Evolutionary conservation across 37 sponge, comb jelly and placozoan species (phyloP), one percentile per base, ranked within the genome.

Genomic region (Petrosia ficiformis): DNA sequence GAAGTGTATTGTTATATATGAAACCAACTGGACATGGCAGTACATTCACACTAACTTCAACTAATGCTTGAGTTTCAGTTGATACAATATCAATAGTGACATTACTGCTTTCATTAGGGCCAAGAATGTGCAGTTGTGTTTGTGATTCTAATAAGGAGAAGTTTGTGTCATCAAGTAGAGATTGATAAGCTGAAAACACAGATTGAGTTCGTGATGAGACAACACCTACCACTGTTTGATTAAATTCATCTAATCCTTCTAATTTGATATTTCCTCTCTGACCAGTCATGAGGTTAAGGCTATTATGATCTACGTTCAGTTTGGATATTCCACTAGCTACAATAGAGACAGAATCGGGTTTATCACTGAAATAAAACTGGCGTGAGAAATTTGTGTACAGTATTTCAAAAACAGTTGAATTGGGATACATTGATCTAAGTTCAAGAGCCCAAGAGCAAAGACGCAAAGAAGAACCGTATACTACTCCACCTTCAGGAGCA

Each of bases 381-480:
- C 57, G 10, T 24, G 44, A 28, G 73, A 28, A 73, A n/a, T 73
- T 21, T 1, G 1, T 1, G 2, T 73, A 33, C 25, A 73, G 14
- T 28, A 73, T 52, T 3, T 73, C 44, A 4, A 52, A 52, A 1
- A 67, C 26, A 24, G 28, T 39, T 0, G 14, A 22, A 19, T 48
- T 16, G 8, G 19, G 35, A 41, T 72, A 71, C 2, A 30, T 3
- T 8, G 42, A 1, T 42, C 57, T 73, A 14, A 83, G 11, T 24
- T 35, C 36, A 2, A 0, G 35, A 38, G 69, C 57, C 83, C 83
- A 83, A 14, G 83, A 63, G 38, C 83, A 83, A n/a, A n/a, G n/a
- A 2, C 76, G 77, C 30, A 83, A 65, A 42, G 70, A 63, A 2
- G 77, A 42, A 29, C 83, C 83, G 36, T 68, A 83, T 6, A 83